Evolutionary conservation across 2,113 vertebrate genomes (phyloP).

Genomic region (Platichthys stellatus): DNA sequence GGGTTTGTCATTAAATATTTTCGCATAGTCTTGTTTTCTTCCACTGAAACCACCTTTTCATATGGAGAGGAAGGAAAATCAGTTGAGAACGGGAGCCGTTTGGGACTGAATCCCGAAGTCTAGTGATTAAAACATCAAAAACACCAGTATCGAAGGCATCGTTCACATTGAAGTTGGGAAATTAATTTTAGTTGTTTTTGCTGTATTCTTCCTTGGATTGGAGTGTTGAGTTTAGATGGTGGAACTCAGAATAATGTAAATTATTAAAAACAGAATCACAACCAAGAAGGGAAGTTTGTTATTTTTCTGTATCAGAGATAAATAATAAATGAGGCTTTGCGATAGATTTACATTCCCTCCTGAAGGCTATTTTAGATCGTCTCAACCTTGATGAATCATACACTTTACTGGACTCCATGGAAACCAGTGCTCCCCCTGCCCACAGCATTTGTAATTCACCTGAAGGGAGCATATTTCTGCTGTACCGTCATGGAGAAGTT

Average conservation of each 20-base stretch:
- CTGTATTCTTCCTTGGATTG: not conserved
- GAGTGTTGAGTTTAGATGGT: not conserved
- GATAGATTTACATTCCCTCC: slow-evolving; percentile 1
- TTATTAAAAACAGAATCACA: not conserved
- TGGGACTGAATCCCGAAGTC: no score
- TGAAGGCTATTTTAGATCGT: slow-evolving; percentile 40
- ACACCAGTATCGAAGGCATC: no score
- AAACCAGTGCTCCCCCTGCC: slow-evolving; percentile 36
- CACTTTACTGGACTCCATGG: slow-evolving; percentile 50
- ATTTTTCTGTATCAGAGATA: not conserved
- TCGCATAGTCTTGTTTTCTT: not conserved
- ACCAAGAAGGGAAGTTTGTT: slow-evolving; percentile 5
- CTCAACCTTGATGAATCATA: slow-evolving; percentile 43
- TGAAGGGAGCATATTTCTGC: not conserved
- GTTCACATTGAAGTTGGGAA: no score
- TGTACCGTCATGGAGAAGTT: not conserved
- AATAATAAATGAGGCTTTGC: not conserved
- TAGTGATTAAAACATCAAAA: no score
- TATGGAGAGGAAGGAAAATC: not conserved
- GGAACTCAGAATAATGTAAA: not conserved
- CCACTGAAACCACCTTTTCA: not conserved
- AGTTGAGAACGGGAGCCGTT: no score
- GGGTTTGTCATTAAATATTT: not conserved
- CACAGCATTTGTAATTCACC: slow-evolving; percentile 3
- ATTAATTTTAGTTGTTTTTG: no score